Evolutionary conservation across 2,797 vertebrate species (phyloP).

Genomic region (Momotus momota): DNA sequence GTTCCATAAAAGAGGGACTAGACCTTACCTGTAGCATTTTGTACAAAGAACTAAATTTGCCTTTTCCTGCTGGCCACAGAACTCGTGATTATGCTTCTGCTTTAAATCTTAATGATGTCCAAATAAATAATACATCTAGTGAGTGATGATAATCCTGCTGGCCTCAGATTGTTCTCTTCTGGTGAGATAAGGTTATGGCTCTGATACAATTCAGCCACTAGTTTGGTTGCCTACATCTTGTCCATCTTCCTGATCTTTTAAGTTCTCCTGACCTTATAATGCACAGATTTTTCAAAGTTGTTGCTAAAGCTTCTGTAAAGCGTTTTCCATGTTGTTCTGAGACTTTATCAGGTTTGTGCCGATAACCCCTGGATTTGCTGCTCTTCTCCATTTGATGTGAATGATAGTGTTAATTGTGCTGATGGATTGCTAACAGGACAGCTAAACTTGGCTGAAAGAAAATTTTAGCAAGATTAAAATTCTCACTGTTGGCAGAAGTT

Average conservation of each 20-base stretch:
- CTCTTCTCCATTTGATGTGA: neutral
- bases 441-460: constrained; percentile 47
- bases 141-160: neutral
- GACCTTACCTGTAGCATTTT: neutral
- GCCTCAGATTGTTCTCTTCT: neutral
- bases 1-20: fast-evolving
- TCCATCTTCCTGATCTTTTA: neutral
- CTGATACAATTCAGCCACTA: fast-evolving
- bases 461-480: constrained; percentile 8
- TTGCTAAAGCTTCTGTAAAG: neutral
- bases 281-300: neutral
- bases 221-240: neutral
- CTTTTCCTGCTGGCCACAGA: neutral
- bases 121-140: neutral
- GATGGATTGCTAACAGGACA: constrained; percentile 42
- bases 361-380: constrained; percentile 20
- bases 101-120: neutral
- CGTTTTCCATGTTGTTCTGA: neutral
- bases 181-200: neutral
- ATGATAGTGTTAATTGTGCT: constrained; percentile 32
- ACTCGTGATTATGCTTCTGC: neutral
- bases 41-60: fast-evolving
- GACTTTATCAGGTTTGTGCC: neutral
- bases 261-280: neutral
- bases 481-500: constrained; percentile 33